Percentiles rank a stretch among this genome's conserved stretches.
phyloP scores from a whole-genome alignment of 2,888 invertebrate species.

The Lydus trimaculatus region DNA sequence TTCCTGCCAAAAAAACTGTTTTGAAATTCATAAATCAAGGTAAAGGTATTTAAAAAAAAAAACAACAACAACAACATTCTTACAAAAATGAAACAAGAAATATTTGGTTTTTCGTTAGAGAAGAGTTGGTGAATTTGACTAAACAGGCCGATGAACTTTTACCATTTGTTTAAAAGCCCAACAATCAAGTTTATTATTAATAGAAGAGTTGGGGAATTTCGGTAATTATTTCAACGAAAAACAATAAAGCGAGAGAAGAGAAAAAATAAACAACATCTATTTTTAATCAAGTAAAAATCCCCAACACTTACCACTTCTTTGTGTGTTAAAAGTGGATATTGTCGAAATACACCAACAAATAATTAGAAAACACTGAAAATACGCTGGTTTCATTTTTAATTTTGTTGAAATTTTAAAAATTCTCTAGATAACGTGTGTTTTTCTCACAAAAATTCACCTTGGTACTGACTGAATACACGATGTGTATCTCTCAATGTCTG shows the following conservation, averaged over 20 bases:
- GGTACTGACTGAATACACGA: not conserved
- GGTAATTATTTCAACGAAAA: not conserved
- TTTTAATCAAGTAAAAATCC: not conserved
- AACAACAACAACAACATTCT: not conserved
- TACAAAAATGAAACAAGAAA: not conserved
- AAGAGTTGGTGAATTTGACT: not conserved
- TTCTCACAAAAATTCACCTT: not conserved
- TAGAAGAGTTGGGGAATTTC: not conserved
- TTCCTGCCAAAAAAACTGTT: not conserved
- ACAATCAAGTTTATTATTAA: not conserved
- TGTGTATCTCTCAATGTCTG: slow-evolving; percentile 1
- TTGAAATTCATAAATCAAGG: not conserved
- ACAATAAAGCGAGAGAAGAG: not conserved
- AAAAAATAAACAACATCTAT: not conserved
- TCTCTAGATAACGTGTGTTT: not conserved
- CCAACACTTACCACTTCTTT: not conserved
- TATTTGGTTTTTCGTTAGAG: not conserved
- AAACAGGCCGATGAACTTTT: not conserved
- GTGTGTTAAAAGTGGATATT: not conserved
- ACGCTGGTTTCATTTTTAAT: not conserved
- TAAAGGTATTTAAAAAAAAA: not conserved
- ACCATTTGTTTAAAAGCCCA: not conserved
- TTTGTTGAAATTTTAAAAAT: not conserved
- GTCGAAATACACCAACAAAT: not conserved
- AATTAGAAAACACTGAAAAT: not conserved